Conservation (phyloP, 2,888 invertebrate species). For the Tipula vernalis region DNA sequence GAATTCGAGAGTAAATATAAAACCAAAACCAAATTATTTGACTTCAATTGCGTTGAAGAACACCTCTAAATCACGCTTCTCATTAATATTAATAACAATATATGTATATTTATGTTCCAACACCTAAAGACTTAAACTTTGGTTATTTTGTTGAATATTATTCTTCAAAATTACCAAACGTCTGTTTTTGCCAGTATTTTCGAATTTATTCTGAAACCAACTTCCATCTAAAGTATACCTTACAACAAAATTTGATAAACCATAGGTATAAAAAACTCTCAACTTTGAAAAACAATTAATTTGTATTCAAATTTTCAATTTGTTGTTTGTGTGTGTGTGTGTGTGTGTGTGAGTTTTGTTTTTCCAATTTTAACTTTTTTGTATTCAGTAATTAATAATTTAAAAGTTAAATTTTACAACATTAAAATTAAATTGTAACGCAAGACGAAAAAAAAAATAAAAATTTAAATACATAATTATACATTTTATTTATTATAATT, state of each 20-base stretch:
- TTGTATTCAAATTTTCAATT: neutral
- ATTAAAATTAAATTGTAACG: neutral
- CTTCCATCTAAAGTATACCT: neutral
- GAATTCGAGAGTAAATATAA: too few relatives aligned
- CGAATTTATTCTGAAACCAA: too few relatives aligned
- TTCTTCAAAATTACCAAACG: too few relatives aligned
- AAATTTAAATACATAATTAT: neutral
- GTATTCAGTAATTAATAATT: neutral
- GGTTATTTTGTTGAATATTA: too few relatives aligned
- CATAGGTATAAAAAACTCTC: neutral
- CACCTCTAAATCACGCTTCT: too few relatives aligned
- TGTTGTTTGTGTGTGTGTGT: neutral
- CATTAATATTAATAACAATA: too few relatives aligned
- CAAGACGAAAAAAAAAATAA: neutral
- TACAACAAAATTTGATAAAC: neutral
- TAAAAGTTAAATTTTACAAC: neutral
- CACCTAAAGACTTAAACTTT: too few relatives aligned
- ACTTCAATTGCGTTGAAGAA: too few relatives aligned
- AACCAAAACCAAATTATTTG: too few relatives aligned
- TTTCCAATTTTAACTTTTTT: neutral
- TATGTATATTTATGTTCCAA: too few relatives aligned
- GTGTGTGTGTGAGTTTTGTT: neutral
- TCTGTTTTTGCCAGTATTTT: too few relatives aligned
- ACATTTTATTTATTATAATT: neutral
- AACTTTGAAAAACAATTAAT: neutral